phyloP scores from a whole-genome alignment of 2,888 invertebrate genomes.

The Tupiocoris notatus region DNA sequence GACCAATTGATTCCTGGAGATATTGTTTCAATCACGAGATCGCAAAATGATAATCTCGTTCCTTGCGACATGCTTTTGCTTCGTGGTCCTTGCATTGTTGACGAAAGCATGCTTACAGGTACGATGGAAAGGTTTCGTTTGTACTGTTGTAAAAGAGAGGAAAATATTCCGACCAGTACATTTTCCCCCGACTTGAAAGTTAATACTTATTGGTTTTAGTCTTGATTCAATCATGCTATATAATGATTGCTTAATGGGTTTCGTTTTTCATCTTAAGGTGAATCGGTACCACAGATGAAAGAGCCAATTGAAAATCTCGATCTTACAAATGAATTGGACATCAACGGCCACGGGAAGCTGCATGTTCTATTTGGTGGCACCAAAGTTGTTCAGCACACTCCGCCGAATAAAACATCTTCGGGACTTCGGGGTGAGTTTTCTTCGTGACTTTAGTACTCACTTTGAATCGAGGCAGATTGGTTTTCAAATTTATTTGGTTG shows the following conservation, averaged over 20 bases:
- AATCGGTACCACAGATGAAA: conserved; percentile 99
- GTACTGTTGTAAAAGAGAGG: no score
- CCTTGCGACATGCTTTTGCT: conserved; percentile 95
- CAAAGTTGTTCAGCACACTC: conserved; percentile 95
- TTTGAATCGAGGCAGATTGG: no score
- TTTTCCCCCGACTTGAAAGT: no score
- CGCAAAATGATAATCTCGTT: conserved; percentile 84
- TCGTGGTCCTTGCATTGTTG: conserved; percentile 95
- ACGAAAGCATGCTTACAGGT: conserved; percentile 98
- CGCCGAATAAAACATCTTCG: conserved; percentile 79
- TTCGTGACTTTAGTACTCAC: no score
- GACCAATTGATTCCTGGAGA: conserved; percentile 94
- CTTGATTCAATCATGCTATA: no score
- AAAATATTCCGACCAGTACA: no score
- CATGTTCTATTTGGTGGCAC: conserved; percentile 96
- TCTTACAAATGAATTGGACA: conserved; percentile 65
- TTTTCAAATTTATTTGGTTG: neutral
- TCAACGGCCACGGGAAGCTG: conserved; percentile 86
- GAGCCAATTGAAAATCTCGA: conserved; percentile 80
- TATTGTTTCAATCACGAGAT: conserved; percentile 88
- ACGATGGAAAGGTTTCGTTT: no score
- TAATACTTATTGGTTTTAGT: no score
- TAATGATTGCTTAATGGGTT: no score
- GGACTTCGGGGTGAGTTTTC: conserved; percentile 63
- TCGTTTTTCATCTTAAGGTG: no score